phyloP scores from a whole-genome alignment of 2,888 invertebrate species.

The Drosophila hamatofila region DNA sequence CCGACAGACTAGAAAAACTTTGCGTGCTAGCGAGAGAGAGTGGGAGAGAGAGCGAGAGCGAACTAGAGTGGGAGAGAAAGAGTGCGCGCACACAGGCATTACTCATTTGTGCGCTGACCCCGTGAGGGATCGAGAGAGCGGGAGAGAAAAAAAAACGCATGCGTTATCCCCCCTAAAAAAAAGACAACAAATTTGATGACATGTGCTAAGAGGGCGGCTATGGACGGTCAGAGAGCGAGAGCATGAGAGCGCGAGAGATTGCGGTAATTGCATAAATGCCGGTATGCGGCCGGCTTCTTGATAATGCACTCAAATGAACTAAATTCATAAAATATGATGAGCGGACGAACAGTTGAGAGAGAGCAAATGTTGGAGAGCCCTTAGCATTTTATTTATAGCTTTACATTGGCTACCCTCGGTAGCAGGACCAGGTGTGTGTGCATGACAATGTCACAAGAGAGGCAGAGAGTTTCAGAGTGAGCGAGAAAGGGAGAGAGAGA shows the following conservation, averaged over 20 bases:
- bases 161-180: conserved; percentile 27
- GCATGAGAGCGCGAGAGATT: not conserved
- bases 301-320: conserved; percentile 22
- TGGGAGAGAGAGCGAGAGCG: not conserved
- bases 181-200: conserved; percentile 4
- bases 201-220: conserved; percentile 19
- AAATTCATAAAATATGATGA: conserved; percentile 1
- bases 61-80: not conserved
- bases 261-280: conserved; percentile 31
- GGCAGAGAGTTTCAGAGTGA: not conserved
- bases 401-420: conserved; percentile 17
- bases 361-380: not conserved
- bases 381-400: not conserved
- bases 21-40: not conserved
- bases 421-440: conserved; percentile 16
- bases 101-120: conserved; percentile 7
- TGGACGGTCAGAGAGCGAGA: not conserved
- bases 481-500: not conserved
- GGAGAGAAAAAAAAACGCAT: conserved; percentile 30
- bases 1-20: not conserved
- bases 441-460: conserved; percentile 35
- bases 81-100: conserved; percentile 14
- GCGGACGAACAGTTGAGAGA: not conserved
- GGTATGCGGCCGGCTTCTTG: conserved; percentile 33
- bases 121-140: conserved; percentile 13